Conservation (phyloP, 1,140 invertebrate species). For the Eufriesea mexicana region DNA sequence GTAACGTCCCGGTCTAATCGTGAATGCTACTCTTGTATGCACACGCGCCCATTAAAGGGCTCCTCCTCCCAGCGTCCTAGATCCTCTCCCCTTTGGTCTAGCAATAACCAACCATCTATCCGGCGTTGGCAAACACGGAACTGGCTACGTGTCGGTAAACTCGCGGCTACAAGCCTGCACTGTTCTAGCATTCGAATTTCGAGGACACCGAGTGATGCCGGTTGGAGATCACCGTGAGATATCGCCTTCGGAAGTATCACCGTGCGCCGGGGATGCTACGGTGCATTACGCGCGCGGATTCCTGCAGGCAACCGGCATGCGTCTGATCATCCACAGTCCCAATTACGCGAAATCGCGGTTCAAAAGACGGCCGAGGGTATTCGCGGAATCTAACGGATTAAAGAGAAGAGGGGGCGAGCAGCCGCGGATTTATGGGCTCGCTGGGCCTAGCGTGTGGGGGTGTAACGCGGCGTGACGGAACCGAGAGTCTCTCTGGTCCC, state of each 20-base stretch:
- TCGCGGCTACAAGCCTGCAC: no score
- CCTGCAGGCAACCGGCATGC: constrained; percentile 58
- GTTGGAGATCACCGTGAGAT: constrained; percentile 34
- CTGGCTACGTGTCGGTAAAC: no score
- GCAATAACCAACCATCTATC: constrained; percentile 6
- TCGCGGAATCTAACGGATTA: constrained; percentile 73
- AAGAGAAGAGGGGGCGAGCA: constrained; percentile 54
- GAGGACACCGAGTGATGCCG: not conserved
- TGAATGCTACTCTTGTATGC: constrained; percentile 74
- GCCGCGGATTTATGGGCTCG: constrained; percentile 60
- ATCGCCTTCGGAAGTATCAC: constrained; percentile 27
- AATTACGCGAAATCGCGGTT: constrained; percentile 69
- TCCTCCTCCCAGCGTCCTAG: constrained; percentile 27
- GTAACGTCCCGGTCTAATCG: constrained; percentile 44
- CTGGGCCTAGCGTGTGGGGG: constrained; percentile 58
- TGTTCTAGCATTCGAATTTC: not conserved
- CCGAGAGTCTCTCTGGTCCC: constrained; percentile 53
- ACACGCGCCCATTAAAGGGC: not conserved
- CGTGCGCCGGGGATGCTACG: not conserved
- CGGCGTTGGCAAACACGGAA: no score
- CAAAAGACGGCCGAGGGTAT: constrained; percentile 56
- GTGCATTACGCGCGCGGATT: constrained; percentile 32
- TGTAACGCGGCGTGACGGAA: constrained; percentile 55
- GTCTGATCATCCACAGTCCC: constrained; percentile 72
- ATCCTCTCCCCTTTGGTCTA: constrained; percentile 25